These are phyloP conservation scores for Myotis findleyi DNA, from an alignment of 2,797 vertebrate genomes.

Conservation along the genomic window DNA sequence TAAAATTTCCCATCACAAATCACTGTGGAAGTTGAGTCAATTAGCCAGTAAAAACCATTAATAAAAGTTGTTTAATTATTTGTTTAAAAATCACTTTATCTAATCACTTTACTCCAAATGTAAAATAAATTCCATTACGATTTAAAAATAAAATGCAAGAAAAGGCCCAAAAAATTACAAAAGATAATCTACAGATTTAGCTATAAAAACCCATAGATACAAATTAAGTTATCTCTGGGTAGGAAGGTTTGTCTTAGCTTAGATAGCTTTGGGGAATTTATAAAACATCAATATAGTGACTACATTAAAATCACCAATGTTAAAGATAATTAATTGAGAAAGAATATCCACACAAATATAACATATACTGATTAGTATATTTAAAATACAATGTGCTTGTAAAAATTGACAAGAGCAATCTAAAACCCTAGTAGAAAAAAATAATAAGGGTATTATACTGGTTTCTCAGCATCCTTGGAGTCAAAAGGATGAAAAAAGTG, in stretches of 20 bases:
- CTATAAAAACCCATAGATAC: background rate
- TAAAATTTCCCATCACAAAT: constrained; percentile 48
- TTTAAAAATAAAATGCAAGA: constrained; percentile 17
- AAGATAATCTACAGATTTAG: background rate
- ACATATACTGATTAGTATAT: background rate
- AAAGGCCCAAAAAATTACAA: background rate
- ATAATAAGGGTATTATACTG: background rate
- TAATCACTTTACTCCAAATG: constrained; percentile 2
- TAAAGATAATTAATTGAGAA: background rate
- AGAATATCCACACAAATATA: background rate
- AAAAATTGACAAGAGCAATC: background rate
- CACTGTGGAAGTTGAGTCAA: constrained; percentile 18
- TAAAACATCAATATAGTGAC: background rate
- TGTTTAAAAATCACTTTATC: constrained; percentile 22
- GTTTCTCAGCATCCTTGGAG: background rate
- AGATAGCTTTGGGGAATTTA: background rate
- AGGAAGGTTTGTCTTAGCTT: background rate
- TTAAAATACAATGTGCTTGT: background rate
- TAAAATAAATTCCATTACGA: background rate
- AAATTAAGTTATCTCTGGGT: background rate
- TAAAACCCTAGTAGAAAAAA: background rate
- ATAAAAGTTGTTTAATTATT: background rate
- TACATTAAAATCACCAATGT: background rate
- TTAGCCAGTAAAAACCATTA: background rate
- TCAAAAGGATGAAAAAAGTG: background rate